These are phyloP conservation scores for Pheosia tremula DNA, from an alignment of 2,888 invertebrate genomes.

Conservation along the genomic window DNA sequence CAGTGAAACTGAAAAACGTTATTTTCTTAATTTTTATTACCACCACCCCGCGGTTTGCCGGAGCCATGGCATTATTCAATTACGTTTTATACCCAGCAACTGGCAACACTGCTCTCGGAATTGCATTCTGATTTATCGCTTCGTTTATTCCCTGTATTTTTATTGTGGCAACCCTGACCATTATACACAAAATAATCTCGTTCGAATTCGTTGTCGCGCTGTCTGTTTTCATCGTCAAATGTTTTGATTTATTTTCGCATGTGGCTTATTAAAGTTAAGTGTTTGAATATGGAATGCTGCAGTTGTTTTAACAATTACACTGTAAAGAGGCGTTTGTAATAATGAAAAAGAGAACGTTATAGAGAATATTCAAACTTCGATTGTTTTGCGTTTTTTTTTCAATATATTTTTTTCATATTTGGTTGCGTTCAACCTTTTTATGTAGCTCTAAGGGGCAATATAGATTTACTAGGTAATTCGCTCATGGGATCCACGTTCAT, in stretches of 20 bases:
- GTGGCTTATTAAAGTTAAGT: constrained; percentile 26
- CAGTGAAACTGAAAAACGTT: constrained; percentile 23
- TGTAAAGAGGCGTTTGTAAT: too few species aligned
- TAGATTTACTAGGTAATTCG: too few species aligned
- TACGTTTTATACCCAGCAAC: constrained; percentile 69
- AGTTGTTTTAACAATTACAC: neutral
- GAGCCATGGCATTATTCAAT: constrained; percentile 66
- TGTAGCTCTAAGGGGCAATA: too few species aligned
- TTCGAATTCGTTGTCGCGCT: constrained; percentile 21
- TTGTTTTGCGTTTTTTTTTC: too few species aligned
- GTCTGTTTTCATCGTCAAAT: constrained; percentile 29
- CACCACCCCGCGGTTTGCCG: constrained; percentile 45
- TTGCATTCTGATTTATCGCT: constrained; percentile 71
- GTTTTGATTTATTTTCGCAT: constrained; percentile 32
- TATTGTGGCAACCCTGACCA: constrained; percentile 53
- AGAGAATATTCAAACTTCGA: too few species aligned
- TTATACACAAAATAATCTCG: constrained; percentile 33
- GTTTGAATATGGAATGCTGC: constrained; percentile 18
- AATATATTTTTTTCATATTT: too few species aligned
- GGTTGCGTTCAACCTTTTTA: too few species aligned
- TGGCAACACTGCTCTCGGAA: constrained; percentile 62
- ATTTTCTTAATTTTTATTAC: constrained; percentile 58
- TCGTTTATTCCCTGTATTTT: constrained; percentile 63
- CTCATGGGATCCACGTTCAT: too few species aligned
- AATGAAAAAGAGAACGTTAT: too few species aligned